Evolutionary conservation across 2,888 invertebrate species (phyloP), one percentile per base, ranked within the genome.

Genomic region (Epirrhoe tristata): DNA sequence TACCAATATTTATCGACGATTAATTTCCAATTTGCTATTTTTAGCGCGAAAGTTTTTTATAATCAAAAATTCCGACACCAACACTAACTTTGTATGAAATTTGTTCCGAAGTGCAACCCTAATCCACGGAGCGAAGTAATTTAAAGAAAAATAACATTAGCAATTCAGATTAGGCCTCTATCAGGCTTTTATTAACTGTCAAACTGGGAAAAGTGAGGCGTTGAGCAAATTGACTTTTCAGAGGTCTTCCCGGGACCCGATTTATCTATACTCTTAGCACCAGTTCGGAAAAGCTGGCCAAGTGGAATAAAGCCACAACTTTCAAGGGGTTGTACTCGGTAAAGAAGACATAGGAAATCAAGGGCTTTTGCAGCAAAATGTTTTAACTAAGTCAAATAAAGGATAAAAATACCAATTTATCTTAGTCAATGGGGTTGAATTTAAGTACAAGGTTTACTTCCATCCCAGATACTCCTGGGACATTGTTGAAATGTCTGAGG

Each of bases 61-160:
- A 14, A 48, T 48, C 48, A 48, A 14, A 48, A 48, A 16, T 48
- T 48, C 48, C 48, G 14, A 48, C 14, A 48, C 48, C 14, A 16
- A 48, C 14, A 56, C 24, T 56, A 58, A 14, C 7, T 58, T 58
- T 34, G 50, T 50, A 51, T 51, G 39, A 59, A 59, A 59, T 36
- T 52, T 17, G 58, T 17, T 34, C 59, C 10, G 12, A 31, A 52
- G 34, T 53, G 52, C 43, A 36, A 52, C 59, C 81, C 87, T 90
- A 90, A 90, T 90, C 87, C 84, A 75, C 75, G 79, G 77, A 83
- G 77, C 81, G 80, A 86, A 88, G 91, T 91, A 90, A 91, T 91
- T 91, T 91, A 88, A 89, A 91, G 89, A 92, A 91, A 92, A 91
- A 92, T 91, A 92, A 90, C 90, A 92, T 92, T 92, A 91, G 92